Percentiles rank a stretch among this genome's conserved stretches.
These are phyloP conservation scores for Geotrupes spiniger DNA, from an alignment of 2,888 invertebrate species.

Conservation along the genomic window DNA sequence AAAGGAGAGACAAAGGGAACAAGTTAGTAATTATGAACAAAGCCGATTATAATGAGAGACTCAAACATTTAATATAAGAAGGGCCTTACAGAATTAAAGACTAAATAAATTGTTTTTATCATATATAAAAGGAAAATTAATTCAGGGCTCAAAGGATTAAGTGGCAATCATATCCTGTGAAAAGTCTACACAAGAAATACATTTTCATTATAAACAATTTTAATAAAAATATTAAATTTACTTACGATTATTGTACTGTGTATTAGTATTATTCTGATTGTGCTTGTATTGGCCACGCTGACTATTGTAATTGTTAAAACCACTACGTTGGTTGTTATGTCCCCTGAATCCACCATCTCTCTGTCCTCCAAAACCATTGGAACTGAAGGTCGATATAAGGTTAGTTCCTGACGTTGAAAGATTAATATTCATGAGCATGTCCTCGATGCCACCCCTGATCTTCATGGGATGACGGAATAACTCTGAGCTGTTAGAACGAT, in stretches of 20 bases:
- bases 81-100: too few species aligned
- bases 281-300: conserved; percentile 53
- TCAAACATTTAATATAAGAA: too few species aligned
- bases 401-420: conserved; percentile 54
- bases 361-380: conserved; percentile 48
- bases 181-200: too few species aligned
- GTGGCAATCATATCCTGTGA: too few species aligned
- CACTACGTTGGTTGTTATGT: conserved; percentile 52
- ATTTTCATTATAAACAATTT: too few species aligned
- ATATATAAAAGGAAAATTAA: too few species aligned
- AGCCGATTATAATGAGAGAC: too few species aligned
- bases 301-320: conserved; percentile 51
- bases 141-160: too few species aligned
- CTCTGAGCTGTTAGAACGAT: conserved; percentile 48
- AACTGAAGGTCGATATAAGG: conserved; percentile 53
- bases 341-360: conserved; percentile 44
- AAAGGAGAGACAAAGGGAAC: too few species aligned
- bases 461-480: conserved; percentile 59
- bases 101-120: too few species aligned
- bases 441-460: conserved; percentile 68
- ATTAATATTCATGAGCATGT: conserved; percentile 65
- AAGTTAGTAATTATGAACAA: too few species aligned
- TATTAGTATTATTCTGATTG: conserved; percentile 51
- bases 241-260: conserved; percentile 49
- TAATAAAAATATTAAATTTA: conserved; percentile 26